Base-by-base conservation (phyloP, 2,888 invertebrate genomes). In the Gymnoscelis rufifasciata region DNA sequence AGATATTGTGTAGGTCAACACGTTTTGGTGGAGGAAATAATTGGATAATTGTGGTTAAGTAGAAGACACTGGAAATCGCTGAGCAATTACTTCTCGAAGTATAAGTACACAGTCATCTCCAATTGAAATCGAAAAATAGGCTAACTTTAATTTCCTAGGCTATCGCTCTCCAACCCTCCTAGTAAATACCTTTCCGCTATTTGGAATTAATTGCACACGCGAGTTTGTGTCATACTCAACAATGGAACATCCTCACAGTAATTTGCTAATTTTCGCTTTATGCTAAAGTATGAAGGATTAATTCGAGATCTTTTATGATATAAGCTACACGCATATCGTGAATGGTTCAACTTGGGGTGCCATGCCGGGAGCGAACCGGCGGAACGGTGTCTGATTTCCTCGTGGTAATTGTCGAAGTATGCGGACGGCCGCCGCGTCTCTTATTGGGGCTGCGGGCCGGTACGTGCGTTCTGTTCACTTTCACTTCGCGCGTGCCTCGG, bases 381-480 rank as follows among this genome's bases (percentile, higher is more conserved):
- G 73, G 76, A 76, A 77, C 77, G 69, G 65, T 71, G 71, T 75
- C 77, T 54, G 81, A 84, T 83, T 86, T 87, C 86, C 86, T 87
- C 66, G 84, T 82, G 81, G 79, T 84, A 86, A 86, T 87, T 84
- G 83, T 71, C 70, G 78, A 77, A 83, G 83, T 84, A 87, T 84
- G 86, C 83, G 86, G 86, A 87, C 81, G 77, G 38, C 43, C 35
- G 35, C 38, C 35, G 74, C 78, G 82, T 82, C 83, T 86, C 83
- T 84, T 84, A 83, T 83, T 86, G 86, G 84, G 83, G 81, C 81
- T 80, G 71, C 73, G 71, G 67, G 64, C 68, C 68, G 69, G 83
- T 83, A 82, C 84, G 84, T 83, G 84, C 78, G 78, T 77, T 71
- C 70, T 76, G 69, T 80, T 84, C 83, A 88, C 87, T 87, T 88